Percentiles rank a stretch among this genome's conserved stretches.
These are phyloP conservation scores for Diglossa cyanea DNA, from an alignment of 2,797 vertebrate genomes.

Conservation along the genomic window DNA sequence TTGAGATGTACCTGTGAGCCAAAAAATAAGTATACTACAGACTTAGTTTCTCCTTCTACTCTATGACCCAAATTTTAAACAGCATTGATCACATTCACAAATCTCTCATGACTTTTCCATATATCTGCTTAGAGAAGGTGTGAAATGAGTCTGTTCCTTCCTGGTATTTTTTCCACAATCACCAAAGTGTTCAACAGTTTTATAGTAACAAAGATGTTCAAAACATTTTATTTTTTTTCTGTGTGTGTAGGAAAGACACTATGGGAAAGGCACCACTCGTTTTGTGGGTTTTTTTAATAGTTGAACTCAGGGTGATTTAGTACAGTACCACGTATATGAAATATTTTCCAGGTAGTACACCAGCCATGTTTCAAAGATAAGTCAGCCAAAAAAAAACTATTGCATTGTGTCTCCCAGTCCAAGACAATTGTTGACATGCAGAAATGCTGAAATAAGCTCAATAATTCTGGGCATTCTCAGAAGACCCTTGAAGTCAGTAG, in stretches of 20 bases:
- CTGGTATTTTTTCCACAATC: neutral
- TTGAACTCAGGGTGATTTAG: neutral
- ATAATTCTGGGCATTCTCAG: neutral
- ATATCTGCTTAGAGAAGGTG: neutral
- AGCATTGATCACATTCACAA: neutral
- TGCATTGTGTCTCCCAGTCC: rapidly evolving
- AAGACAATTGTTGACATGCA: neutral
- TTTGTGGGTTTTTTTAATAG: neutral
- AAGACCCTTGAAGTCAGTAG: neutral
- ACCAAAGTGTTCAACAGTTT: neutral
- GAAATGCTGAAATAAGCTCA: neutral
- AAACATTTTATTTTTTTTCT: neutral
- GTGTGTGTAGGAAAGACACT: neutral
- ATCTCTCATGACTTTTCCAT: neutral
- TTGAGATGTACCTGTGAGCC: neutral
- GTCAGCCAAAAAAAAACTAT: neutral
- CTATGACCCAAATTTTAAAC: neutral
- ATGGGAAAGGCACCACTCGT: neutral
- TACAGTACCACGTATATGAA: neutral
- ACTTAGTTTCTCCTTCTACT: neutral
- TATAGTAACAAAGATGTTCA: neutral
- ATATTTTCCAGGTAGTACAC: neutral
- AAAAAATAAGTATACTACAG: neutral
- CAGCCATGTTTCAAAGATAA: neutral
- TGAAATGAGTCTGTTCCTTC: neutral